Evolutionary conservation across 2,797 vertebrate species (phyloP).

Genomic region (Poecilia wingei): DNA sequence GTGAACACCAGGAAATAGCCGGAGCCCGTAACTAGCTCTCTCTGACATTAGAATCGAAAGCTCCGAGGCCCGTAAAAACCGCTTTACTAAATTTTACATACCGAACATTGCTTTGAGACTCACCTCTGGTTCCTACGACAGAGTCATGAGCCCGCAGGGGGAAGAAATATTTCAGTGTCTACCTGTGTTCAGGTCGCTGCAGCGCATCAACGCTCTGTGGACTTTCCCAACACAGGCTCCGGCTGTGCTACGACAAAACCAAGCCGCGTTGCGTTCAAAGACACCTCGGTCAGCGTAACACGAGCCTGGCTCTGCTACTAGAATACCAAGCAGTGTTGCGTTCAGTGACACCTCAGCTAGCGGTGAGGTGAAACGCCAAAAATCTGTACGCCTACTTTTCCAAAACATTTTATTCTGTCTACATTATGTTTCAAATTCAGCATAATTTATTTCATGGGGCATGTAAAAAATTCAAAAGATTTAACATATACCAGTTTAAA

Average conservation of each 20-base stretch:
- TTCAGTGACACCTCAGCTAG: not conserved
- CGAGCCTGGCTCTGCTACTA: not conserved
- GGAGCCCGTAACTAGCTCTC: slow-evolving; percentile 17
- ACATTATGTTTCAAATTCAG: not conserved
- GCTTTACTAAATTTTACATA: fast-evolving
- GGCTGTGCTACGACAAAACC: slow-evolving; percentile 34
- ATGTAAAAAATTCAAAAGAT: not conserved
- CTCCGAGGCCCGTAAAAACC: not conserved
- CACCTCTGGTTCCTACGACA: slow-evolving; percentile 41
- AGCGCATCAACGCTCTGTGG: slow-evolving; percentile 43
- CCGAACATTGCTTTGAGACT: slow-evolving; percentile 19
- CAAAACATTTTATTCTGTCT: not conserved
- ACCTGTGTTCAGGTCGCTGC: slow-evolving; percentile 58
- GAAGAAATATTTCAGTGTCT: slow-evolving; percentile 1
- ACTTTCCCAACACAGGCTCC: slow-evolving; percentile 61
- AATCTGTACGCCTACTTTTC: not conserved
- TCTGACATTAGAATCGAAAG: slow-evolving; percentile 28
- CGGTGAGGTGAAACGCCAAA: not conserved
- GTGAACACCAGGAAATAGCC: slow-evolving; percentile 55
- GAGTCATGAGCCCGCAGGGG: slow-evolving; percentile 59
- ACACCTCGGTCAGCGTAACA: not conserved
- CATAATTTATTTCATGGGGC: not conserved
- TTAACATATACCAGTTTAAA: not conserved
- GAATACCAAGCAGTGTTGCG: not conserved
- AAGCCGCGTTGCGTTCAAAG: not conserved